Percentiles rank a stretch among this genome's conserved stretches.
These are phyloP conservation scores for Rousettus madagascariensis DNA, from an alignment of 2,797 vertebrate species.

Conservation along the genomic window DNA sequence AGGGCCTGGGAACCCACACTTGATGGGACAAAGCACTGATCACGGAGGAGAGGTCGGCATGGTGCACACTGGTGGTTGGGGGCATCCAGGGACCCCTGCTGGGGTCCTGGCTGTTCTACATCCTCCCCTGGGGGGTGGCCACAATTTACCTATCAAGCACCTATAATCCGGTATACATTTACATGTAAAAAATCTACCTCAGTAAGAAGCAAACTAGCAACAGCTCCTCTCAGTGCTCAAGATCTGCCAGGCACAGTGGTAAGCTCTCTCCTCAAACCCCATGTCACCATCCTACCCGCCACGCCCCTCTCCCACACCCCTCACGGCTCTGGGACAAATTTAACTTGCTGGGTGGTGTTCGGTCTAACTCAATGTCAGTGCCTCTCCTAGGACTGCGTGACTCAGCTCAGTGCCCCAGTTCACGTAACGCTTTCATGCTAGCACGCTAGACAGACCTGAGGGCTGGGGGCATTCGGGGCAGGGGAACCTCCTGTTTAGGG, in stretches of 20 bases:
- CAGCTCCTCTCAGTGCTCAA: neutral
- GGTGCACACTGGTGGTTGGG: neutral
- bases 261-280: fast-evolving
- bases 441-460: neutral
- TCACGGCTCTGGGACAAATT: neutral
- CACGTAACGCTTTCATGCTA: neutral
- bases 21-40: neutral
- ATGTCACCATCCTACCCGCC: neutral
- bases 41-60: neutral
- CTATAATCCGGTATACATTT: too few species aligned
- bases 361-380: neutral
- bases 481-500: neutral
- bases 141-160: neutral
- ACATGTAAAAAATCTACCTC: neutral
- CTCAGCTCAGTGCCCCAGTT: neutral
- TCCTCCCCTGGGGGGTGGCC: too few species aligned
- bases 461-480: neutral
- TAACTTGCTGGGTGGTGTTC: neutral
- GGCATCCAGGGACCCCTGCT: neutral
- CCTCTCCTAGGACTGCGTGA: neutral
- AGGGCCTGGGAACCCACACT: fast-evolving
- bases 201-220: neutral
- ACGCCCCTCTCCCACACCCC: too few species aligned
- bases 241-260: fast-evolving
- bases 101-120: neutral